A percentile compares a stretch with the other conserved stretches of the same genome.
These are phyloP conservation scores for Dichetophora obliterata DNA, from an alignment of 2,888 invertebrate species.

Conservation along the genomic window DNA sequence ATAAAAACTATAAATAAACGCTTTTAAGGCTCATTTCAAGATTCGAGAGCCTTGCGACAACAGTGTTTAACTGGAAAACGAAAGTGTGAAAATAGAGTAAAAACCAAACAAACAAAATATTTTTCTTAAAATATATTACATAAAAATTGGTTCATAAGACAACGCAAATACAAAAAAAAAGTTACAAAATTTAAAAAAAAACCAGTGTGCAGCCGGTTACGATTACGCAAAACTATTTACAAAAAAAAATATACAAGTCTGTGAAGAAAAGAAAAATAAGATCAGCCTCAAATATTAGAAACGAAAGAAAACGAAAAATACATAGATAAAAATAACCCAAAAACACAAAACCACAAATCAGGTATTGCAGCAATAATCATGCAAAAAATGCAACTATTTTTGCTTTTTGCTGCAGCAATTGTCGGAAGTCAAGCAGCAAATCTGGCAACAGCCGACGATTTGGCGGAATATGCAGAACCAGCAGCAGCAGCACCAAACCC, in stretches of 20 bases:
- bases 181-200: conserved; percentile 19
- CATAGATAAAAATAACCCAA: not conserved
- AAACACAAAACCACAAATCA: conserved; percentile 42
- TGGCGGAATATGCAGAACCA: conserved; percentile 31
- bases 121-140: not conserved
- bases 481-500: conserved; percentile 20
- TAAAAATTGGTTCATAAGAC: conserved; percentile 6
- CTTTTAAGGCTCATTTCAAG: conserved; percentile 65
- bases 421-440: conserved; percentile 59
- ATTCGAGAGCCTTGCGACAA: conserved; percentile 62
- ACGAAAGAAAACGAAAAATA: conserved; percentile 41
- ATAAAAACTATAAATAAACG: conserved; percentile 68
- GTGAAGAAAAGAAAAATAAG: not conserved
- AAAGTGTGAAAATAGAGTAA: conserved; percentile 10
- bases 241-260: not conserved
- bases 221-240: conserved; percentile 54
- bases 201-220: conserved; percentile 58
- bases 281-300: not conserved
- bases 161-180: conserved; percentile 16
- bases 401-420: conserved; percentile 56
- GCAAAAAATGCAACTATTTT: conserved; percentile 56
- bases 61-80: conserved; percentile 35
- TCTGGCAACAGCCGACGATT: conserved; percentile 23
- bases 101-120: conserved; percentile 29
- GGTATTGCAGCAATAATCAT: conserved; percentile 28